phyloP scores from a whole-genome alignment of 92 coral and sea anemone species.

The Phenganax stokvisi region DNA sequence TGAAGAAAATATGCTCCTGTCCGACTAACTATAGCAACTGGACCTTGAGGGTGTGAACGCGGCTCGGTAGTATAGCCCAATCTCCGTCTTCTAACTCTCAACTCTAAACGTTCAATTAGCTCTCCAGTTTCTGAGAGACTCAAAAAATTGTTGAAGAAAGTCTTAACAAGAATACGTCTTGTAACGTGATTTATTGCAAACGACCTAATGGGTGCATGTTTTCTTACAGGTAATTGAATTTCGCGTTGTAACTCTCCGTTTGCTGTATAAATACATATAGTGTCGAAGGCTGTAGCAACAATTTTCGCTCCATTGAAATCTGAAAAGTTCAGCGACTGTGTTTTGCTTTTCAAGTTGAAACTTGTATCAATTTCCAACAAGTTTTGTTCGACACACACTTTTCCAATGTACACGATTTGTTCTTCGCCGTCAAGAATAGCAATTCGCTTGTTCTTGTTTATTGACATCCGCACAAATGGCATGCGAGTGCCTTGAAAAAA shows the following conservation, averaged over 20 bases:
- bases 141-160: neutral
- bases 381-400: neutral
- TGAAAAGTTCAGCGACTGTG: neutral
- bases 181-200: conserved; percentile 15
- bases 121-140: conserved; percentile 4
- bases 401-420: neutral
- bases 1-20: neutral
- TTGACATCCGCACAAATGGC: neutral
- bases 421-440: neutral
- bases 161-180: neutral
- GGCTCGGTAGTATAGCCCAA: neutral
- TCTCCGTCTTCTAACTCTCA: neutral
- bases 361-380: neutral
- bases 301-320: neutral
- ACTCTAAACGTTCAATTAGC: neutral
- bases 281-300: neutral
- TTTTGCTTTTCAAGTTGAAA: neutral
- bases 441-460: neutral
- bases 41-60: neutral
- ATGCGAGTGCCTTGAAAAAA: neutral
- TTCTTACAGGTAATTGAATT: neutral
- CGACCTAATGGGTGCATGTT: neutral
- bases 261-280: neutral
- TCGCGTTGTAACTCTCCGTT: neutral
- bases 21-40: neutral